Evolutionary conservation across 2,113 vertebrate species (phyloP).

Genomic region (Hymenochirus boettgeri): DNA sequence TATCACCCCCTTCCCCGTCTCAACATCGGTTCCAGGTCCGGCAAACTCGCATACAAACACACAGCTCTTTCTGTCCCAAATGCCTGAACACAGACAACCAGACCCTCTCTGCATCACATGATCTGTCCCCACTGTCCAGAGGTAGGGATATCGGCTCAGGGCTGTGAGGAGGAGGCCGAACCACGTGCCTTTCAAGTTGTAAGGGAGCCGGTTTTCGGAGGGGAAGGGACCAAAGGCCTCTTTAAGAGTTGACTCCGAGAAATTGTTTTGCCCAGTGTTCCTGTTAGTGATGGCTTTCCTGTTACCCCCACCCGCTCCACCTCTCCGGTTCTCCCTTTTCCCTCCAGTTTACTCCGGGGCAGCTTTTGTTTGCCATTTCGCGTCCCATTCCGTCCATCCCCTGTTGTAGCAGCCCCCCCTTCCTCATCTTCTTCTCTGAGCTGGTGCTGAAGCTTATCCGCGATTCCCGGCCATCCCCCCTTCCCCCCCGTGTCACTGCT

Average conservation of each 20-base stretch:
- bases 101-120: slow-evolving; percentile 74
- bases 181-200: slow-evolving; percentile 83
- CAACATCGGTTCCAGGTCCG: slow-evolving; percentile 90
- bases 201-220: slow-evolving; percentile 66
- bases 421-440: slow-evolving; percentile 72
- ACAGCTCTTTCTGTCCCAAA: slow-evolving; percentile 79
- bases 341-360: slow-evolving; percentile 53
- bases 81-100: slow-evolving; percentile 84
- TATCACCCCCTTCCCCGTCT: slow-evolving; percentile 45
- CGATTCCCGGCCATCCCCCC: slow-evolving; percentile 44
- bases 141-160: slow-evolving; percentile 83
- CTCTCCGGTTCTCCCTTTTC: slow-evolving; percentile 48
- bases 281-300: slow-evolving; percentile 47
- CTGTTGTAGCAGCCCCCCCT: slow-evolving; percentile 49
- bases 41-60: slow-evolving; percentile 87
- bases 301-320: slow-evolving; percentile 42
- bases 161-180: slow-evolving; percentile 79
- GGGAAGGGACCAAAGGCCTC: slow-evolving; percentile 75
- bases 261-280: slow-evolving; percentile 59
- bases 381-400: slow-evolving; percentile 48
- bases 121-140: slow-evolving; percentile 76
- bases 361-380: slow-evolving; percentile 54
- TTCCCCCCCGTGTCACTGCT: slow-evolving; percentile 44
- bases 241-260: slow-evolving; percentile 72
- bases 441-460: slow-evolving; percentile 66